Percentiles rank a stretch among this genome's conserved stretches.
Evolutionary conservation across 2,113 vertebrate genomes (phyloP).

Genomic region (Tachysurus fulvidraco): DNA sequence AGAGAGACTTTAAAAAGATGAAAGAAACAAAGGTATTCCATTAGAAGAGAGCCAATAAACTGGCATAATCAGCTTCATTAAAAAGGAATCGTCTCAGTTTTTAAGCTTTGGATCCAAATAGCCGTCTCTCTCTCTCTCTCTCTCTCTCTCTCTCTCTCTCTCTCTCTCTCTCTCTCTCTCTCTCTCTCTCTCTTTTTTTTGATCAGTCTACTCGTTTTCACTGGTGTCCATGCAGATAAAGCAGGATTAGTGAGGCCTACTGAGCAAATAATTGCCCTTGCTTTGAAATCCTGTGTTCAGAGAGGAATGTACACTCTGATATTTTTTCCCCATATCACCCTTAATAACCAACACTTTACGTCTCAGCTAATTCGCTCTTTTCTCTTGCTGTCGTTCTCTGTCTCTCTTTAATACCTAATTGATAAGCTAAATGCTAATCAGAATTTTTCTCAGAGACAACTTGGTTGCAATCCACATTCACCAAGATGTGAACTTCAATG

Average conservation of each 20-base stretch:
- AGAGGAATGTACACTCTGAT: slow-evolving; percentile 64
- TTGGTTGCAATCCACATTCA: background rate
- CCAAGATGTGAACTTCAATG: slow-evolving; percentile 33
- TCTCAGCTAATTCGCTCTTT: slow-evolving; percentile 36
- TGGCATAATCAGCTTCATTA: slow-evolving; percentile 75
- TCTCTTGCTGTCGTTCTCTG: background rate
- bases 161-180: slow-evolving; percentile 65
- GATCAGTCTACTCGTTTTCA: slow-evolving; percentile 76
- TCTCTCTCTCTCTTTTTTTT: too few relatives aligned
- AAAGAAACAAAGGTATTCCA: slow-evolving; percentile 47
- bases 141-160: slow-evolving; percentile 66
- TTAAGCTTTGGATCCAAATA: slow-evolving; percentile 61
- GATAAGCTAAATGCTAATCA: slow-evolving; percentile 43
- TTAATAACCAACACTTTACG: slow-evolving; percentile 21
- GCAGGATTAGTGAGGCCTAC: slow-evolving; percentile 71
- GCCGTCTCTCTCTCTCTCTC: slow-evolving; percentile 62
- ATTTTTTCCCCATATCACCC: slow-evolving; percentile 44
- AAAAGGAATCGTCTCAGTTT: slow-evolving; percentile 75
- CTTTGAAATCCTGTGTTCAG: slow-evolving; percentile 72
- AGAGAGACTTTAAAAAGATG: background rate
- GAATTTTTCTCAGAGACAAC: slow-evolving; percentile 38
- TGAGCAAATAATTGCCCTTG: slow-evolving; percentile 83
- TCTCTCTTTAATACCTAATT: slow-evolving; percentile 16
- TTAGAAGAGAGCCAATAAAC: slow-evolving; percentile 69
- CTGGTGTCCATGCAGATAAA: slow-evolving; percentile 64